Percentiles rank a stretch among this genome's conserved stretches.
These are phyloP conservation scores for Syngnathus scovelli DNA, from an alignment of 2,113 vertebrate species.

Conservation along the genomic window DNA sequence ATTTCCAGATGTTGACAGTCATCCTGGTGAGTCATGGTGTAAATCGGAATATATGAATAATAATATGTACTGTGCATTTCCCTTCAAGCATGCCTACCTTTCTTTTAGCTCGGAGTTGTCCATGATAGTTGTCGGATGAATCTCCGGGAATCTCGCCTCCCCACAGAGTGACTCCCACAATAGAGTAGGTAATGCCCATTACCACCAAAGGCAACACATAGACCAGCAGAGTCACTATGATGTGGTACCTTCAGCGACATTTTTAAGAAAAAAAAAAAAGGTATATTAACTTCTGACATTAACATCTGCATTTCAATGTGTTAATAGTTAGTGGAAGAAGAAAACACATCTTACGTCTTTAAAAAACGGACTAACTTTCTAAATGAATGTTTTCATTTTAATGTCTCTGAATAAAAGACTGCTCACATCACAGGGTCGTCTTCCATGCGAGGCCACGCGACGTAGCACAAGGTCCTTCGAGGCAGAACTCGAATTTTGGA, in stretches of 20 bases:
- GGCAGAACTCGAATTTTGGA: conserved; percentile 80
- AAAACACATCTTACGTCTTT: not conserved
- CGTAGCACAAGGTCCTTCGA: conserved; percentile 83
- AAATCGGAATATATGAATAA: not conserved
- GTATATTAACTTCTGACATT: too few species aligned
- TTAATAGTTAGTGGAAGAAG: not conserved
- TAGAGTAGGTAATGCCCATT: conserved; percentile 93
- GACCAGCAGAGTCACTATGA: conserved; percentile 84
- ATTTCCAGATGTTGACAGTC: not conserved
- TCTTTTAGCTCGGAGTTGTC: conserved; percentile 91
- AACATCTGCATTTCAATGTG: not conserved
- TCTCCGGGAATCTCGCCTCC: conserved; percentile 94
- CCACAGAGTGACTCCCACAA: conserved; percentile 94
- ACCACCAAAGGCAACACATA: conserved; percentile 88
- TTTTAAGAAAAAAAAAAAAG: not conserved
- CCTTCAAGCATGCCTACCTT: conserved; percentile 75
- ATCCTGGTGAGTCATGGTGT: not conserved
- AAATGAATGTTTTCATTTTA: not conserved
- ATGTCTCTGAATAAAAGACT: not conserved
- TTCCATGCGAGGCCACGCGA: conserved; percentile 84
- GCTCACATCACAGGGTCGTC: conserved; percentile 88
- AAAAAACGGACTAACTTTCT: not conserved
- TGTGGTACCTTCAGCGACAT: conserved; percentile 78
- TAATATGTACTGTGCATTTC: not conserved
- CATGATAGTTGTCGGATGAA: conserved; percentile 89